Evolutionary conservation across 2,113 vertebrate species (phyloP).

Genomic region (Pedetes capensis): DNA sequence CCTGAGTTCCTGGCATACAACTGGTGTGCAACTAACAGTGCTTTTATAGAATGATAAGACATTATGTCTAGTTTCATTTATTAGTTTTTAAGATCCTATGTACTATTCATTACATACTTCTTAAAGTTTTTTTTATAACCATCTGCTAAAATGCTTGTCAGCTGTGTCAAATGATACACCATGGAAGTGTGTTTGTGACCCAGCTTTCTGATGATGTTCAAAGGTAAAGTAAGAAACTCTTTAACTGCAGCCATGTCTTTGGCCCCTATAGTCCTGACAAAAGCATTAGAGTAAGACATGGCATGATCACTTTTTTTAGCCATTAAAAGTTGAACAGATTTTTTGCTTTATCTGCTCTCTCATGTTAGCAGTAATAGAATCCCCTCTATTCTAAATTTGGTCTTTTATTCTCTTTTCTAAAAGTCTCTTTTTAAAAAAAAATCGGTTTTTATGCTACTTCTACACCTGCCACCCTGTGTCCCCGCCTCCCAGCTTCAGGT

Average conservation of each 20-base stretch:
- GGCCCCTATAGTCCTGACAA: neutral
- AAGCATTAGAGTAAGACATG: neutral
- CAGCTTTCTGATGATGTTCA: neutral
- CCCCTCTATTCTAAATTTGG: neutral
- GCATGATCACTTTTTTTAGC: neutral
- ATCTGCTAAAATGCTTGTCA: neutral
- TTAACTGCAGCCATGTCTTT: neutral
- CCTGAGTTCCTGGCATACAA: neutral
- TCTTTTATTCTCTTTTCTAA: neutral
- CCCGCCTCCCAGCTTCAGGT: neutral
- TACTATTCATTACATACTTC: neutral
- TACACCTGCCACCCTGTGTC: neutral
- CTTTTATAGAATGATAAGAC: neutral
- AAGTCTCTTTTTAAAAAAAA: too few species aligned
- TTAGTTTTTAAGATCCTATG: neutral
- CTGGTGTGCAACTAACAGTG: neutral
- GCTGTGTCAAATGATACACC: neutral
- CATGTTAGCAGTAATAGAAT: neutral
- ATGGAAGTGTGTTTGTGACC: neutral
- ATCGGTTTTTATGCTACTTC: neutral
- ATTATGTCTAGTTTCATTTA: neutral
- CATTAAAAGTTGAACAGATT: neutral
- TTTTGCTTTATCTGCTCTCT: slow-evolving; percentile 13
- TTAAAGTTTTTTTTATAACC: neutral
- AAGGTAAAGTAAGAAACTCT: neutral